Base-by-base conservation (phyloP, 2,888 invertebrate genomes). In the Synergus japonicus region DNA sequence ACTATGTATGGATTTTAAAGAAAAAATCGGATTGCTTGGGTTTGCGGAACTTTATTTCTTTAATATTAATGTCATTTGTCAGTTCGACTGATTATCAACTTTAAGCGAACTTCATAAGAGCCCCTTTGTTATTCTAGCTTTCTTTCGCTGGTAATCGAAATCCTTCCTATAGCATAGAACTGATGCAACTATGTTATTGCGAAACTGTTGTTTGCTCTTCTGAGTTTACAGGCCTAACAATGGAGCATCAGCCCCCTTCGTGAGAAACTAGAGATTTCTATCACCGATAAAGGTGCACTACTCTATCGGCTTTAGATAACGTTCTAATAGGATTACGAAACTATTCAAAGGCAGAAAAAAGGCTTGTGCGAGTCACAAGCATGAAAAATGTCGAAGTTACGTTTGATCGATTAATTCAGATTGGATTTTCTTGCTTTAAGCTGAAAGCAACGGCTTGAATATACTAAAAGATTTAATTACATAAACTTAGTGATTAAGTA, bases 271-370 rank as follows among this genome's bases (percentile, higher is more conserved):
- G 54, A 73, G 84, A 84, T 84, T 83, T 67, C 80, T 73, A 83
- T 84, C 83, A 76, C 41, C 69, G 84, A 81, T 82, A 81, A 81
- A 60, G 76, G 73, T 66, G 63, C 67, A 67, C 64, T 76, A 69
- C 76, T 79, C 67, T 76, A 79, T 79, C 76, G 54, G 82, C 79
- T 81, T 77, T 77, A 79, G 83, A 84, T 83, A 82, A 86, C 83
- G 79, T 82, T 86, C 82, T 85, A 85, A 86, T 86, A 84, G 84
- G 85, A 86, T 85, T 82, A 83, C n/a, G 78, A 80, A 78, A 79
- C 79, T 80, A 82, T 84, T 82, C 76, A 79, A 78, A 73, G 73
- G 76, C 81, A 83, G 73, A 46, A n/a, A n/a, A n/a, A n/a, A 79
- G 64, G 79, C 54, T 15, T 64, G 64, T 64, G 65, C 10, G 18